Evolutionary conservation across 1,140 invertebrate genomes (phyloP).

Genomic region (Drosophila sulfurigaster): DNA sequence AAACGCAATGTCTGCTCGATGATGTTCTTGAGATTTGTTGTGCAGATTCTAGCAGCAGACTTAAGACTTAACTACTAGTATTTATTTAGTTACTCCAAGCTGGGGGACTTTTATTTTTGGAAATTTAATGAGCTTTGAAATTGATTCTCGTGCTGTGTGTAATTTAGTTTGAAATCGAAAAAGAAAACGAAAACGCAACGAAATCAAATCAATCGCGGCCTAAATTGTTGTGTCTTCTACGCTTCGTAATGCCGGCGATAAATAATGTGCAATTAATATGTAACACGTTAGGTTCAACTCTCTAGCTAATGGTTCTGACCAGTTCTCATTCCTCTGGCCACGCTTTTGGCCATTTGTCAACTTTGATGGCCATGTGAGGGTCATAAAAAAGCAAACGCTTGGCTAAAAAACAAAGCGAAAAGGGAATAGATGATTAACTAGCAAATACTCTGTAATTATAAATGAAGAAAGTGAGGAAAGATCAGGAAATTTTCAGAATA

Average conservation of each 20-base stretch:
- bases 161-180: constrained; percentile 71
- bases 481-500: neutral
- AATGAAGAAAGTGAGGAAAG: neutral
- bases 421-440: neutral
- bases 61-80: constrained; percentile 33
- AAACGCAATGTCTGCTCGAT: constrained; percentile 6
- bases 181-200: constrained; percentile 25
- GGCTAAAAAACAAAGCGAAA: constrained; percentile 1
- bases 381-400: constrained; percentile 68
- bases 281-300: constrained; percentile 75
- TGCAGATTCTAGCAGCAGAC: neutral
- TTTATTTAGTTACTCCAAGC: constrained; percentile 7
- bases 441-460: constrained; percentile 1
- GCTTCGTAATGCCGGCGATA: constrained; percentile 56
- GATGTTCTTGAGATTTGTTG: constrained; percentile 33
- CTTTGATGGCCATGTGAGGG: constrained; percentile 63
- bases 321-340: constrained; percentile 5
- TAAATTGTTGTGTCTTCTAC: constrained; percentile 43
- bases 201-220: constrained; percentile 26
- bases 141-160: constrained; percentile 53
- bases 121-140: constrained; percentile 78
- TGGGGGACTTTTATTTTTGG: neutral
- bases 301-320: constrained; percentile 56
- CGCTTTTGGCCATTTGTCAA: constrained; percentile 70
- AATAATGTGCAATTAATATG: constrained; percentile 82